phyloP scores from a whole-genome alignment of 2,113 vertebrate genomes.

The Bagarius yarrelli region DNA sequence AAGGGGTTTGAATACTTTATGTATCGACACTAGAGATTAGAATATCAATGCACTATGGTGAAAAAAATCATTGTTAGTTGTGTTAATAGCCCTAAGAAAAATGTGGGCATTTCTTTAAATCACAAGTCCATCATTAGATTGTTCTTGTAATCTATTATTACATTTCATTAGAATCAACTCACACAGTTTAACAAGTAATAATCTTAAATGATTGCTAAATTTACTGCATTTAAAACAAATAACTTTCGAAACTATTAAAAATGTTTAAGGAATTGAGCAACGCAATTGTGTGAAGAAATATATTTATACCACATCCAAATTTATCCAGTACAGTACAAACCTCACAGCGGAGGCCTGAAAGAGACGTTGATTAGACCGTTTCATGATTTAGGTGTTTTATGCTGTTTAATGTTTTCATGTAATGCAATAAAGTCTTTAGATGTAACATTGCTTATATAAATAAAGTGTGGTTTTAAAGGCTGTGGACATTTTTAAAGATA shows the following conservation, averaged over 20 bases:
- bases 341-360: slow-evolving; percentile 52
- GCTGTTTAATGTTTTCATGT: slow-evolving; percentile 37
- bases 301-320: slow-evolving; percentile 38
- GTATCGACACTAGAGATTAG: no score
- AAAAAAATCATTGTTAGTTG: no score
- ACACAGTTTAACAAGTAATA: background rate
- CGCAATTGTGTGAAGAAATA: background rate
- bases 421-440: slow-evolving; percentile 47
- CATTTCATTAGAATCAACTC: background rate
- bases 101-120: background rate
- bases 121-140: background rate
- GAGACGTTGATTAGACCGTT: slow-evolving; percentile 44
- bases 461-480: slow-evolving; percentile 31
- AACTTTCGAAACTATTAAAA: no score
- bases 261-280: no score
- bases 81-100: no score
- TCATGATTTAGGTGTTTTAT: slow-evolving; percentile 52
- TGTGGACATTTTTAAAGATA: no score
- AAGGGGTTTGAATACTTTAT: no score
- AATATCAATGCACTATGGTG: no score
- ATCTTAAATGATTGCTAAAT: background rate
- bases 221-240: background rate
- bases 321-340: slow-evolving; percentile 39
- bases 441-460: slow-evolving; percentile 34
- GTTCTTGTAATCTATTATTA: background rate